A percentile compares a stretch with the other conserved stretches of the same genome.
Evolutionary conservation across 2,113 vertebrate genomes (phyloP).

Genomic region (Ovis aries): ARS-UI_Ramb_v3.0 NC_056056.1:145967501-145968000

Average conservation of each 20-base stretch:
- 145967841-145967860: background rate
- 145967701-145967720: constrained; percentile 93
- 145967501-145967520: background rate
- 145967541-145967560: constrained; percentile 82
- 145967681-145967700: constrained; percentile 90
- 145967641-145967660: constrained; percentile 90
- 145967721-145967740: constrained; percentile 91
- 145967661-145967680: constrained; percentile 86
- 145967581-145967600: constrained; percentile 85
- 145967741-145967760: constrained; percentile 96
- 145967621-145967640: constrained; percentile 87
- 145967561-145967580: constrained; percentile 93
- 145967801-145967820: background rate
- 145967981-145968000: background rate
- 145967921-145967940: background rate
- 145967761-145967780: constrained; percentile 94
- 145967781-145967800: constrained; percentile 69
- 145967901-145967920: background rate
- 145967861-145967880: background rate
- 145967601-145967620: constrained; percentile 84
- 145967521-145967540: constrained; percentile 18
- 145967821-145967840: background rate
- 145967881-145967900: background rate
- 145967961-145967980: background rate
- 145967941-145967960: background rate